Conservation (phyloP, 2,113 vertebrate genomes). For the Seriola quinqueradiata region DNA sequence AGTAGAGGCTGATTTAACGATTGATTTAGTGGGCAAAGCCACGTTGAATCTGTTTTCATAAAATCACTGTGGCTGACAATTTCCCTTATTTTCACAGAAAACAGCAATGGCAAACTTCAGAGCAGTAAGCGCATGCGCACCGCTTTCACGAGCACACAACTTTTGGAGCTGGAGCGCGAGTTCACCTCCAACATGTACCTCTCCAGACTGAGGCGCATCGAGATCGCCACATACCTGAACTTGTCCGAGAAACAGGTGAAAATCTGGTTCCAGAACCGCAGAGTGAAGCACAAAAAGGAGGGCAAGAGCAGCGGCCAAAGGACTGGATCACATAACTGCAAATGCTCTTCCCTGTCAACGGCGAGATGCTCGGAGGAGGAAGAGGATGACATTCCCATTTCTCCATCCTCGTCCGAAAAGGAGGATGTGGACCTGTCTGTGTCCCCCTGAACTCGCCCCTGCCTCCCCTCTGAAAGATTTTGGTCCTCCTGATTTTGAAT, state of each 20-base stretch:
- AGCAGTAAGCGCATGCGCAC: slow-evolving; percentile 99
- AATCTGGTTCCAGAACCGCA: slow-evolving; percentile 99
- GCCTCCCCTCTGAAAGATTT: slow-evolving; percentile 52
- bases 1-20: slow-evolving; percentile 65
- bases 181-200: slow-evolving; percentile 99
- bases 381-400: slow-evolving; percentile 93
- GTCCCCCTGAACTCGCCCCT: slow-evolving; percentile 85
- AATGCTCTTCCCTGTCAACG: slow-evolving; percentile 92
- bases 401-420: slow-evolving; percentile 95
- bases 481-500: slow-evolving; percentile 65
- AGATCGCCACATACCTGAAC: slow-evolving; percentile 99
- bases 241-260: slow-evolving; percentile 99
- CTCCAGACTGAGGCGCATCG: slow-evolving; percentile 96
- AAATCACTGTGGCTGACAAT: slow-evolving; percentile 1
- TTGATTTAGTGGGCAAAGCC: rapidly evolving
- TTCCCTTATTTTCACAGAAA: slow-evolving; percentile 83
- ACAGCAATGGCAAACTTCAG: slow-evolving; percentile 91
- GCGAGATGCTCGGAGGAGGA: slow-evolving; percentile 92
- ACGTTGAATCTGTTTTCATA: background rate
- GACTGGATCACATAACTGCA: slow-evolving; percentile 89
- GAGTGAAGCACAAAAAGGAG: slow-evolving; percentile 99
- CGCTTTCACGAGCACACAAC: slow-evolving; percentile 99
- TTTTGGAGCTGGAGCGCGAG: slow-evolving; percentile 97
- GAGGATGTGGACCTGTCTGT: slow-evolving; percentile 94
- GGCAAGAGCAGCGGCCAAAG: slow-evolving; percentile 91